A percentile compares a stretch with the other conserved stretches of the same genome.
These are phyloP conservation scores for Leptopilina myrica DNA, from an alignment of 2,888 invertebrate genomes.

Conservation along the genomic window DNA sequence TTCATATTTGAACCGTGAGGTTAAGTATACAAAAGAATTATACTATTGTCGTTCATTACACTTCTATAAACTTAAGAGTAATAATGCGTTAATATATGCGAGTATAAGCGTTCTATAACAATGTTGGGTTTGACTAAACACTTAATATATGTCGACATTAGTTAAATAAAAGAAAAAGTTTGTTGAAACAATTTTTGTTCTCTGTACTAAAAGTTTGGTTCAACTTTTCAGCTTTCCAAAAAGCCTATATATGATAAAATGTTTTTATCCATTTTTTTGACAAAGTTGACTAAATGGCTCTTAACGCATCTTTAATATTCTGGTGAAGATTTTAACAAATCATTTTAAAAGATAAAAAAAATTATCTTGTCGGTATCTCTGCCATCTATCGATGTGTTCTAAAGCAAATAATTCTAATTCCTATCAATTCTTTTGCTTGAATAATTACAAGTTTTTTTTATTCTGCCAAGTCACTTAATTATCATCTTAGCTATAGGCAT, in stretches of 20 bases:
- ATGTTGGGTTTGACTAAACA: no score
- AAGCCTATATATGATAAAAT: no score
- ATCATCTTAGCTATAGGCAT: neutral
- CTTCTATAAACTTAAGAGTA: neutral
- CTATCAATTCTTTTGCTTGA: neutral
- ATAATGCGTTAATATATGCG: no score
- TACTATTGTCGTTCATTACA: slow-evolving; percentile 5
- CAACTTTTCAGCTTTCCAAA: no score
- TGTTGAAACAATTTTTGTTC: no score
- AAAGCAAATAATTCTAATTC: neutral
- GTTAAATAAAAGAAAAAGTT: no score
- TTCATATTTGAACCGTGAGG: slow-evolving; percentile 22
- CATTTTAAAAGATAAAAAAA: neutral
- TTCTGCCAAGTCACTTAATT: slow-evolving; percentile 14
- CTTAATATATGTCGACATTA: no score
- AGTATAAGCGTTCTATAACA: no score
- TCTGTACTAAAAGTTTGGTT: no score
- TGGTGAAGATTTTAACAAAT: slow-evolving; percentile 22
- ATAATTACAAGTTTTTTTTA: neutral
- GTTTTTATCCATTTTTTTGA: no score
- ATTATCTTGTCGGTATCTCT: slow-evolving; percentile 13
- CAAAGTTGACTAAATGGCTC: no score
- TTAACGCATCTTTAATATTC: neutral
- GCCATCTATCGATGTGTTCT: slow-evolving; percentile 10
- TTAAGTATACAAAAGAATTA: slow-evolving; percentile 26